Conservation (phyloP, 2,113 vertebrate species). For the Larimichthys polyactis region DNA sequence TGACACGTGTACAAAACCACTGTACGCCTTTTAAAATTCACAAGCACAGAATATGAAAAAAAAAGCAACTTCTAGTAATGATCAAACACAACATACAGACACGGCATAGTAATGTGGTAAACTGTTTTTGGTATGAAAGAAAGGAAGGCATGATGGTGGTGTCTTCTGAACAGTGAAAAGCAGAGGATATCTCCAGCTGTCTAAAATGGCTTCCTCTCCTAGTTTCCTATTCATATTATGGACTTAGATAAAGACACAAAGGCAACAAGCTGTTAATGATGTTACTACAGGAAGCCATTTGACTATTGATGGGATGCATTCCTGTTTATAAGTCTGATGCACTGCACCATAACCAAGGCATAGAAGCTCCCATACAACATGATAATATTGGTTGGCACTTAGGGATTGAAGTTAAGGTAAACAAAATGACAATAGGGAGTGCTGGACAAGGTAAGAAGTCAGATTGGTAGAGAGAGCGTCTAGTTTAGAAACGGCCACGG, state of each 20-base stretch:
- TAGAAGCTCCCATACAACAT: conserved; percentile 22
- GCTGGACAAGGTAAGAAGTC: conserved; percentile 18
- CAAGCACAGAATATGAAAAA: conserved; percentile 38
- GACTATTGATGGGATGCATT: conserved; percentile 10
- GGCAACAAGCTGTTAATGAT: conserved; percentile 9
- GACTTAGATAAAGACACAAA: conserved; percentile 16
- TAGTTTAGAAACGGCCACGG: conserved; percentile 68
- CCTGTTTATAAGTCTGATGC: neutral
- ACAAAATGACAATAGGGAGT: conserved; percentile 12
- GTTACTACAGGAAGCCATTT: conserved; percentile 2
- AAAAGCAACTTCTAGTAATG: conserved; percentile 40
- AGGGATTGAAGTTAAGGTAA: conserved; percentile 36
- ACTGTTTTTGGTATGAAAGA: conserved; percentile 1
- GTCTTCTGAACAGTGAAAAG: conserved; percentile 4
- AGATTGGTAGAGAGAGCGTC: neutral
- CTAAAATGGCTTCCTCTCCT: conserved; percentile 17
- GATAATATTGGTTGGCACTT: conserved; percentile 57
- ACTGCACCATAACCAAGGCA: conserved; percentile 29
- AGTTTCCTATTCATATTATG: neutral
- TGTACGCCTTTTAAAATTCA: conserved; percentile 28
- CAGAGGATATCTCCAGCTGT: neutral
- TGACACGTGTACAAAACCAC: conserved; percentile 16
- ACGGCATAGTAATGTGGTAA: neutral
- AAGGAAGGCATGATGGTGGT: neutral
- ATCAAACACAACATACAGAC: conserved; percentile 31